Percentiles rank a stretch among this genome's conserved stretches.
phyloP scores from a whole-genome alignment of 2,888 invertebrate species.

The Tuberolachnus salignus region DNA sequence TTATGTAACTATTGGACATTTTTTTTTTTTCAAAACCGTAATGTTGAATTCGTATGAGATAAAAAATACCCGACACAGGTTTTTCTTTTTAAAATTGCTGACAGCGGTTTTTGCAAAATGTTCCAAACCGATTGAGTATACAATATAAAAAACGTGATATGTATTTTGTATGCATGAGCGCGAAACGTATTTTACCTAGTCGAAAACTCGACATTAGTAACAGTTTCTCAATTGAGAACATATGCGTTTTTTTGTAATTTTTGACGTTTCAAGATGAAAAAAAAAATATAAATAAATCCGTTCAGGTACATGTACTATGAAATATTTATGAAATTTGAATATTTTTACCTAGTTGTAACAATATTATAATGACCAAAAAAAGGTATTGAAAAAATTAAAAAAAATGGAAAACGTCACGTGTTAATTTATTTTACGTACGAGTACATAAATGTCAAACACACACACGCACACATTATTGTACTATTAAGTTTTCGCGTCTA shows the following conservation, averaged over 20 bases:
- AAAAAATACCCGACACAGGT: too few relatives aligned
- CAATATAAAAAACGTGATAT: neutral
- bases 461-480: neutral
- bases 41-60: too few relatives aligned
- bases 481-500: neutral
- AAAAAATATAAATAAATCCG: neutral
- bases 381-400: neutral
- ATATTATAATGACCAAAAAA: slow-evolving; percentile 5
- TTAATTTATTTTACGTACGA: neutral
- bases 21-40: too few relatives aligned
- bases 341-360: neutral
- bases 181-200: neutral
- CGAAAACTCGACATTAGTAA: neutral
- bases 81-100: too few relatives aligned
- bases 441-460: neutral
- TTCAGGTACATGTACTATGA: neutral
- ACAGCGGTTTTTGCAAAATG: neutral
- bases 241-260: neutral
- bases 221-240: slow-evolving; percentile 6
- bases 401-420: neutral
- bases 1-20: too few relatives aligned
- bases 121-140: neutral
- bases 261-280: neutral
- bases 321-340: slow-evolving; percentile 7
- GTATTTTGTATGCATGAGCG: slow-evolving; percentile 6